Conservation (phyloP, 2,113 vertebrate species). For the Copsychus sechellarum region DNA sequence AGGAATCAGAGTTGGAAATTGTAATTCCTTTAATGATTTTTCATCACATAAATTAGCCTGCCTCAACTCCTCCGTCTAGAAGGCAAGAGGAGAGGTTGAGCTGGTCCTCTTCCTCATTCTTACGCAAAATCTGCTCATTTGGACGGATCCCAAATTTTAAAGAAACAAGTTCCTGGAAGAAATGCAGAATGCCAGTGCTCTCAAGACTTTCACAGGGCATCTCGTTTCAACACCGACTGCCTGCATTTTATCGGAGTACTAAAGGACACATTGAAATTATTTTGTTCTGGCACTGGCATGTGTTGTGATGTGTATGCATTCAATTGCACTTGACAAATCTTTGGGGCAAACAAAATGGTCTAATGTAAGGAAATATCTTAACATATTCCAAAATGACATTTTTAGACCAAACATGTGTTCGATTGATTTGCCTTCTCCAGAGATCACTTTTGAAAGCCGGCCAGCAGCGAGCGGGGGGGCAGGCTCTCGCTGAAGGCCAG, state of each 20-base stretch:
- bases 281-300: constrained; percentile 39
- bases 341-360: constrained; percentile 62
- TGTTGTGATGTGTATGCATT: constrained; percentile 28
- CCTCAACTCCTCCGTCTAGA: constrained; percentile 58
- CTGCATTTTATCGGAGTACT: constrained; percentile 62
- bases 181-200: constrained; percentile 23
- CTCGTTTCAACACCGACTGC: constrained; percentile 59
- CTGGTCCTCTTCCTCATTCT: constrained; percentile 56
- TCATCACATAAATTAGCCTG: constrained; percentile 61
- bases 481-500: constrained; percentile 46
- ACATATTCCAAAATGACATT: constrained; percentile 67
- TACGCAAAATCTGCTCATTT: constrained; percentile 71
- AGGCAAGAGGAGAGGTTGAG: constrained; percentile 47
- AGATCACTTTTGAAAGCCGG: constrained; percentile 65
- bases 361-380: constrained; percentile 65
- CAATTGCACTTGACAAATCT: constrained; percentile 67
- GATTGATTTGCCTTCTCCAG: constrained; percentile 71
- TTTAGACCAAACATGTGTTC: constrained; percentile 73
- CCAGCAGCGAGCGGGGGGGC: constrained; percentile 15
- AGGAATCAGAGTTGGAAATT: constrained; percentile 47
- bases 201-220: constrained; percentile 59
- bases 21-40: constrained; percentile 60
- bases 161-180: constrained; percentile 65
- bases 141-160: constrained; percentile 52
- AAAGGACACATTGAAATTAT: constrained; percentile 64